Conservation (phyloP, 2,888 invertebrate genomes). For the Mystacides longicornis region DNA sequence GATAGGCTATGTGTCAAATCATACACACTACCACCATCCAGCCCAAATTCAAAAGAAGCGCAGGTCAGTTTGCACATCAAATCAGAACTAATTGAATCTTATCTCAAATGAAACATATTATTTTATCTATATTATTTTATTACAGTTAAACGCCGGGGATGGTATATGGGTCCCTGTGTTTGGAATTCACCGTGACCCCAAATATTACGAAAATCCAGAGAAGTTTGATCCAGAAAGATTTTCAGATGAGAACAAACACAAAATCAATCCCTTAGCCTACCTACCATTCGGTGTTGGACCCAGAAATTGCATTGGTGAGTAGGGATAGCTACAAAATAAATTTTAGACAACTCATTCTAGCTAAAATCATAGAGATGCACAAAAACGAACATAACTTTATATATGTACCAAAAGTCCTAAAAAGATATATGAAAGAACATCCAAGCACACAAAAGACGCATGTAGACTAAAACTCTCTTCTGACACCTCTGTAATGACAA, state of each 20-base stretch:
- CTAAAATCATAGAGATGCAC: too few relatives aligned
- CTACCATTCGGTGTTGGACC: neutral
- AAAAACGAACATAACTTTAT: too few relatives aligned
- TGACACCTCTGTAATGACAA: too few relatives aligned
- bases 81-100: neutral
- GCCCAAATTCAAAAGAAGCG: neutral
- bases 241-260: neutral
- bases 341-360: too few relatives aligned
- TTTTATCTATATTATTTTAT: neutral
- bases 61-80: neutral
- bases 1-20: slow-evolving; percentile 47
- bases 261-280: neutral
- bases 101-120: neutral
- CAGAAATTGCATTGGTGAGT: slow-evolving; percentile 2
- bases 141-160: neutral
- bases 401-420: too few relatives aligned
- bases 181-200: neutral
- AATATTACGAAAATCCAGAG: slow-evolving; percentile 1
- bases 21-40: slow-evolving; percentile 32
- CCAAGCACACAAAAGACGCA: too few relatives aligned
- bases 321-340: too few relatives aligned
- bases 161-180: neutral
- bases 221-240: slow-evolving; percentile 3
- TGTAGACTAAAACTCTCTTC: too few relatives aligned
- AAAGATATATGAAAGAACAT: too few relatives aligned